Base-by-base conservation (phyloP, 2,888 invertebrate species). In the Cheilosia vernalis region DNA sequence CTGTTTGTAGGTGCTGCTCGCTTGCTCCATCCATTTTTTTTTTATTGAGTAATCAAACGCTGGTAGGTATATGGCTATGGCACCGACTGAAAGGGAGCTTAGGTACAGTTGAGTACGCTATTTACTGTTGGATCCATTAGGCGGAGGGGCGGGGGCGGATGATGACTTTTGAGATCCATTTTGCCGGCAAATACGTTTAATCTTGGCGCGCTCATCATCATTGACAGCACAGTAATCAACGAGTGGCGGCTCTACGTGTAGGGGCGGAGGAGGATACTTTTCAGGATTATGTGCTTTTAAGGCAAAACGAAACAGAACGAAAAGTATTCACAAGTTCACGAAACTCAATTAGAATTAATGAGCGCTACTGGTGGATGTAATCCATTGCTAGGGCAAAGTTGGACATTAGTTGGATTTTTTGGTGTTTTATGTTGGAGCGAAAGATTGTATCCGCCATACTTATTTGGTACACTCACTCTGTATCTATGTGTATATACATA, bases 271-370 rank as follows among this genome's bases (percentile, higher is more conserved):
- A 10, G 4, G 42, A 61, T 4, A 13, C 27, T 27, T 37, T 13
- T 37, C 24, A 42, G 15, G 24, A 37, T 63, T 73, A 63, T 55
- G 33, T 64, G 10, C 55, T 44, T 58, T 42, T n/a, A 7, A 13
- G 55, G 9, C 9, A 33, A 30, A n/a, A 9, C 9, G 9, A 30
- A n/a, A 37, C 1, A 37, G 3, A 33, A 10, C 9, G 10, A 33
- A 10, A 33, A 10, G 3, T 13, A 21, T 67, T 70, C 40, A 70
- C 55, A 78, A 69, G 61, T 78, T 69, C 78, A 61, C 47, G 47
- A 64, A 64, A 74, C 69, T 70, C 69, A 78, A 78, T 78, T 78
- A 78, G 78, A 70, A 70, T 63, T 78, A 63, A 78, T 63, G 69
- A 55, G 24, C 51, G 37, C 37, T 51, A 33, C 56, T 24, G 74